Percentiles rank a stretch among this genome's conserved stretches.
Evolutionary conservation across 2,797 vertebrate species (phyloP).

Genomic region (Sebastes nivosus): DNA sequence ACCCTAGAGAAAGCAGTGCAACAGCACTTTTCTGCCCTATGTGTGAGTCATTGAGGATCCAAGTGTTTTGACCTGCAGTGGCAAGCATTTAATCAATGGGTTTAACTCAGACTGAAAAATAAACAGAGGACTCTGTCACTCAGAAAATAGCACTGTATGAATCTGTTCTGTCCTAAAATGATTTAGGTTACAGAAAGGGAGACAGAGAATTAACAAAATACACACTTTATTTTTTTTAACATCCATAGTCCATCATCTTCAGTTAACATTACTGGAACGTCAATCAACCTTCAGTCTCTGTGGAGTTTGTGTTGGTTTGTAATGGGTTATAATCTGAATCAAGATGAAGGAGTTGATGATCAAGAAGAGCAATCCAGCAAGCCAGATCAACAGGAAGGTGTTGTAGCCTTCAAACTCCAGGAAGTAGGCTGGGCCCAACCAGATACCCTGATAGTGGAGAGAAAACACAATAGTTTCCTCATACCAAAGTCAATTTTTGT

Average conservation of each 20-base stretch:
- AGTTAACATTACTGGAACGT: not conserved
- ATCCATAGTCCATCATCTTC: not conserved
- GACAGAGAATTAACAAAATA: slow-evolving; percentile 4
- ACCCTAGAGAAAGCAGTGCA: not conserved
- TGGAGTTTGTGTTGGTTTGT: slow-evolving; percentile 66
- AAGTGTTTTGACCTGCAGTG: slow-evolving; percentile 9
- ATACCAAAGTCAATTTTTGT: not conserved
- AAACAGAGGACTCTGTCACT: slow-evolving; percentile 5
- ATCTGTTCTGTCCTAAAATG: not conserved
- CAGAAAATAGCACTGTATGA: not conserved
- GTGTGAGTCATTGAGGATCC: slow-evolving; percentile 7
- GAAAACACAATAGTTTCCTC: not conserved
- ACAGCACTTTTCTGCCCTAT: not conserved
- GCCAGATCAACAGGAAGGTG: slow-evolving; percentile 89
- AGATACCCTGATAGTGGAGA: slow-evolving; percentile 80
- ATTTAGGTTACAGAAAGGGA: not conserved
- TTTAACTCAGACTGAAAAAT: slow-evolving; percentile 16
- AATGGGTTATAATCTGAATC: slow-evolving; percentile 88
- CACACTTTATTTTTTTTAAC: slow-evolving; percentile 9
- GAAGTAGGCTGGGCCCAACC: slow-evolving; percentile 90
- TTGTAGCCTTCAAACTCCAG: slow-evolving; percentile 93
- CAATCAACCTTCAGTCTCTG: slow-evolving; percentile 57
- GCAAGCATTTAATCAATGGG: slow-evolving; percentile 17
- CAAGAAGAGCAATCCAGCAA: slow-evolving; percentile 90
- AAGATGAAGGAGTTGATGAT: slow-evolving; percentile 89